Percentiles rank a stretch among this genome's conserved stretches.
Evolutionary conservation across 2,888 invertebrate genomes (phyloP).

Genomic region (Creontiades dilutus): DNA sequence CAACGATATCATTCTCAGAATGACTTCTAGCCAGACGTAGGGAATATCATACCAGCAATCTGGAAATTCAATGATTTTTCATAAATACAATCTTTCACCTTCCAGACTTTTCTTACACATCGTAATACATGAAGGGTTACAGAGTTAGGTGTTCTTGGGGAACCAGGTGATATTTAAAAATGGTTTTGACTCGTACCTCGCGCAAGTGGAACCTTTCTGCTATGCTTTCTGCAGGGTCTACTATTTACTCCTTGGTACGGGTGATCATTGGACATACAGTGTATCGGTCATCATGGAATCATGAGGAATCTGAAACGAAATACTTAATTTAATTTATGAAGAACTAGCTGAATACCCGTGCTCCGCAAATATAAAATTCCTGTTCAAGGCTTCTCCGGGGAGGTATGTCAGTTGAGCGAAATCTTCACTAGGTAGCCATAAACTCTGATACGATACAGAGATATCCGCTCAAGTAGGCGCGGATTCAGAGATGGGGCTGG

Average conservation of each 20-base stretch:
- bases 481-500: no score
- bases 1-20: constrained; percentile 45
- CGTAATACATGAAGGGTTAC: no score
- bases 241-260: background rate
- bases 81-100: background rate
- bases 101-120: background rate
- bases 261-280: constrained; percentile 15
- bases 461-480: no score
- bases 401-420: no score
- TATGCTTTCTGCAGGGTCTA: constrained; percentile 23
- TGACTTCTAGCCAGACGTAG: constrained; percentile 43
- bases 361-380: no score
- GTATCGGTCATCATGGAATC: background rate
- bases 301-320: background rate
- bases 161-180: background rate
- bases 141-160: background rate
- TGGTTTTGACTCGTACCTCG: background rate
- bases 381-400: no score
- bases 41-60: constrained; percentile 64
- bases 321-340: background rate
- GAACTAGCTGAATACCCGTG: no score
- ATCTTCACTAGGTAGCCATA: no score
- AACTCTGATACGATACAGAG: no score
- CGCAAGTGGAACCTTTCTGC: background rate
- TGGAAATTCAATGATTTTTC: constrained; percentile 6